A percentile compares a stretch with the other conserved stretches of the same genome.
These are phyloP conservation scores for zebrafish (Danio rerio) DNA, from an alignment of 2,113 vertebrate species.

Conservation along the genomic window GRCz12tu NC_133187.1:26396001-26396500, in stretches of 20 bases:
- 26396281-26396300: neutral
- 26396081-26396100: neutral
- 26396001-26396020: constrained; percentile 17
- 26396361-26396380: constrained; percentile 3
- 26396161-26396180: constrained; percentile 29
- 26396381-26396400: neutral
- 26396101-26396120: neutral
- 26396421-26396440: neutral
- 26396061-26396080: constrained; percentile 4
- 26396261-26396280: neutral
- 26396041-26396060: constrained; percentile 52
- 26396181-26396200: constrained; percentile 46
- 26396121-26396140: constrained; percentile 39
- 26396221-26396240: constrained; percentile 46
- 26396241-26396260: constrained; percentile 47
- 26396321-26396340: constrained; percentile 27
- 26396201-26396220: constrained; percentile 49
- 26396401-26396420: neutral
- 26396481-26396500: constrained; percentile 47
- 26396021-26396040: constrained; percentile 42
- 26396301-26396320: constrained; percentile 2
- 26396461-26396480: neutral
- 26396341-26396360: constrained; percentile 21
- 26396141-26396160: neutral
- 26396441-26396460: neutral